Evolutionary conservation across 2,888 invertebrate genomes (phyloP), one percentile per base, ranked within the genome.

Genomic region (Smittia aterrima): DNA sequence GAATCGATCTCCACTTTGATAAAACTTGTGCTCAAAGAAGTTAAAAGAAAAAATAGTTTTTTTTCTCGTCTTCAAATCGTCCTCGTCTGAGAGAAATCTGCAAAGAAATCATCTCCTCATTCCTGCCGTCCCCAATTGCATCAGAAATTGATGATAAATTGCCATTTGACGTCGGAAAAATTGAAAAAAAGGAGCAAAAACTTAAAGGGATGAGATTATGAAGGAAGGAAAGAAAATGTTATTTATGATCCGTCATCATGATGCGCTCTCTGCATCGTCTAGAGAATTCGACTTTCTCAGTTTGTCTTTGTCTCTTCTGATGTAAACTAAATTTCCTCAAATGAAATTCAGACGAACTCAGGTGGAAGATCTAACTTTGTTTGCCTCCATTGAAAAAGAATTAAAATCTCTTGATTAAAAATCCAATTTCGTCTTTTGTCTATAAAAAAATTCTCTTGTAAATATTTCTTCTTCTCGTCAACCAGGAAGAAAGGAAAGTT

Each of bases 71-170:
- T n/a, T n/a, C n/a, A n/a, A n/a, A n/a, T n/a, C n/a, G n/a, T n/a
- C n/a, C n/a, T n/a, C n/a, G n/a, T 32, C 32, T 32, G 4, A 32
- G 32, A 32, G 4, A 9, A 9, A 32, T 3, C 3, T 9, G 32
- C 4, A 32, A 32, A 32, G 32, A 9, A 32, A 32, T 32, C 32
- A 32, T 32, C 32, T 32, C 32, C 32, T 9, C 32, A 32, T 6
- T 32, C 32, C 32, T 32, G 32, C 32, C n/a, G n/a, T n/a, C 32
- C 32, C 11, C 47, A 13, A 47, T 47, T 47, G 47, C 47, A 47
- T 47, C 66, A 66, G 16, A 32, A 38, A 32, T 66, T 18, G 66
- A 66, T 66, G 66, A 66, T 66, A 66, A 66, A 66, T 66, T 66
- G 66, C 32, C 66, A 66, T 66, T 38, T 32, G 38, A 66, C 64